Base-by-base conservation (phyloP, 2,797 vertebrate genomes). In the Martes flavigula region DNA sequence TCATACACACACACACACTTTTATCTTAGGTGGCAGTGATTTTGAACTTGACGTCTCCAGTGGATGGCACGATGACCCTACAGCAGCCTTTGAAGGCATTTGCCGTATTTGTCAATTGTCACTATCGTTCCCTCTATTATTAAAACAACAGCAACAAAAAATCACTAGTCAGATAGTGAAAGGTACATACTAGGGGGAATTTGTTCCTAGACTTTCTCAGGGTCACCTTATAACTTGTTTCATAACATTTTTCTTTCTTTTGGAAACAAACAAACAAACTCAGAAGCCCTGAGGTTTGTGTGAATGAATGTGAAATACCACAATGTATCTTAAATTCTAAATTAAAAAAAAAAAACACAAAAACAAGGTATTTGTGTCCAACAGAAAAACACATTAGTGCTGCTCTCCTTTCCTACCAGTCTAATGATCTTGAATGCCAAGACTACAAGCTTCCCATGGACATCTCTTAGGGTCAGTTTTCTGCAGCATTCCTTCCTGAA, bases 131-230 rank as follows among this genome's bases (percentile, higher is more conserved):
- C 85, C 38, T 87, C 60, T 68, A 85, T 97, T 97, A 92, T 21
- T 97, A 90, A 11, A 62, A 96, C 97, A 98, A 38, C 32, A 20
- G 43, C 73, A 77, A 32, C 64, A 43, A 70, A 43, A n/a, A 68
- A 85, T 92, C 92, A 96, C 83, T 95, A 97, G 66, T 82, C 72
- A 0, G 51, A 58, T 48, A 87, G 60, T 98, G 96, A 97, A 98
- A 98, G 98, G 97, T 91, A 95, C 96, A 92, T 0, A 46, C 10
- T n/a, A 9, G 3, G 51, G 20, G 73, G 40, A 96, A 96, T 97
- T 92, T 86, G 66, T 95, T 96, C 96, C 84, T 79, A 91, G 95
- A 56, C 96, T 98, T 98, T 96, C 97, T 98, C 89, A 97, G 98
- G 78, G 89, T 90, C 92, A 87, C 86, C 78, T 97, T 97, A 91